Base-by-base conservation (phyloP, 2,113 vertebrate species). In the Osmerus eperlanus region DNA sequence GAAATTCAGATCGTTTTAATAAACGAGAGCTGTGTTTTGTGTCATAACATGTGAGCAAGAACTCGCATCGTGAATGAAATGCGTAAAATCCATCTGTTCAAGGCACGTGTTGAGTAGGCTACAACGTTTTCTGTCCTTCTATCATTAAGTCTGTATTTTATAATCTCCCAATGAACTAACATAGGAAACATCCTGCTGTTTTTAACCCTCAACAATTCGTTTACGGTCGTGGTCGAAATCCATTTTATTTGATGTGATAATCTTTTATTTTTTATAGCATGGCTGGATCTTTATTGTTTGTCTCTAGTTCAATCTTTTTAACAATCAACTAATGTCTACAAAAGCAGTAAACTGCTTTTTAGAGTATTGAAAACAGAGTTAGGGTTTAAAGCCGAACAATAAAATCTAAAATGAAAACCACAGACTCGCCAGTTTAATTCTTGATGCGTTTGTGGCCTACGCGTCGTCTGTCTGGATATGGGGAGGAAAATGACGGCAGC, bases 401-500 rank as follows among this genome's bases (percentile, higher is more conserved):
- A 91, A 91, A 91, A 91, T 79, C 86, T 86, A 65, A 29, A 85
- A 86, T 78, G 78, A 73, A 89, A 90, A 88, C 89, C 90, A 83
- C 88, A 90, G 73, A 76, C 83, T 87, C 65, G 28, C 77, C 81
- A 59, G 73, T 79, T 88, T 85, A n/a, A 80, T 74, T 83, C 75
- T 78, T 66, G 78, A 86, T 87, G 85, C 84, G 84, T 85, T 59
- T 55, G 81, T 83, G 85, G 83, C 70, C 16, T 86, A 59, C 70
- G 72, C 51, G 78, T 75, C 76, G 79, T 78, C 78, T 79, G 2
- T 36, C 18, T 64, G 8, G 41, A 28, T 28, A 2, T 28, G 25
- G 25, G 25, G 25, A 47, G 9, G 41, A 47, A 47, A 47, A 12
- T 9, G 41, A 47, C 41, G 41, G 41, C 41, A 11, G 41, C 1